These are phyloP conservation scores for Miniopterus natalensis DNA, from an alignment of 2,113 vertebrate species.

Conservation along the genomic window DNA sequence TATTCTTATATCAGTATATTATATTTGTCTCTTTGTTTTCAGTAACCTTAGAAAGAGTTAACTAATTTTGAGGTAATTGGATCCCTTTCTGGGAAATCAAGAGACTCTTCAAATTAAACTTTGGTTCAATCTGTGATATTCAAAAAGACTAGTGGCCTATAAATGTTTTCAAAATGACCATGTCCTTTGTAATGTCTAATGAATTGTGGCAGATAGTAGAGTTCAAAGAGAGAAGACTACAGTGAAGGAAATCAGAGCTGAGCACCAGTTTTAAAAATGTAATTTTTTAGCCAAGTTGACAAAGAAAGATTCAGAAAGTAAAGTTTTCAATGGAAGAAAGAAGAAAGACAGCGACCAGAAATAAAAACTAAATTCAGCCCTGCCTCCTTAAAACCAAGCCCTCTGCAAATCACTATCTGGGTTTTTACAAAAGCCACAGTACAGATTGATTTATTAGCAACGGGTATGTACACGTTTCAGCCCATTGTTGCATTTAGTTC, in stretches of 20 bases:
- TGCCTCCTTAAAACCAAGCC: neutral
- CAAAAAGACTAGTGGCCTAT: neutral
- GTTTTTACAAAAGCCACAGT: neutral
- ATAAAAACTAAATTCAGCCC: neutral
- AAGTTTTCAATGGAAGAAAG: slow-evolving; percentile 21
- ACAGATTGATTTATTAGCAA: neutral
- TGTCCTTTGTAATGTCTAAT: neutral
- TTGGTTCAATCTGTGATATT: neutral
- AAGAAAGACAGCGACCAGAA: neutral
- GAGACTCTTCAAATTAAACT: slow-evolving; percentile 27
- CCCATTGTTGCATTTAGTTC: neutral
- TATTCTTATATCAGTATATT: neutral
- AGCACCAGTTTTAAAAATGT: neutral
- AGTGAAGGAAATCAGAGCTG: neutral
- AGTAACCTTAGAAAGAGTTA: neutral
- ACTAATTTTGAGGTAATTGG: neutral
- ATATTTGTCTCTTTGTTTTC: neutral
- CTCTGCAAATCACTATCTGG: neutral
- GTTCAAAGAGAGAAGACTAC: neutral
- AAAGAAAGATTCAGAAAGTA: neutral
- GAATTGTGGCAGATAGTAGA: neutral
- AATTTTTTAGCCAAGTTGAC: neutral
- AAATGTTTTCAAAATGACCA: neutral
- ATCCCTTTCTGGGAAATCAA: neutral
- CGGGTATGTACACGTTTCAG: neutral